phyloP scores from a whole-genome alignment of 1,140 invertebrate species.

The Hyles vespertilio region DNA sequence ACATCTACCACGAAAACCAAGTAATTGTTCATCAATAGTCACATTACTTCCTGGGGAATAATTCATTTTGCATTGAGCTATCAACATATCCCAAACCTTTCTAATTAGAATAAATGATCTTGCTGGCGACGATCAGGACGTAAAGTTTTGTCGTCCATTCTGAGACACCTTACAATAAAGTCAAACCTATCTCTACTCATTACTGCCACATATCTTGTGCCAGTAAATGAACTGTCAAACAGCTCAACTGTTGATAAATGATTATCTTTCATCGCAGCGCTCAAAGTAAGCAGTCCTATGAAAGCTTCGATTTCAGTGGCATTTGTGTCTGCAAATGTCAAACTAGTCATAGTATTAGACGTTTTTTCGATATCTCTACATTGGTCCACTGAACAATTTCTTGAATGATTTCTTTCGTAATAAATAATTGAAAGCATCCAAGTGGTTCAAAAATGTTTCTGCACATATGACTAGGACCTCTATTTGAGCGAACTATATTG shows the following conservation, averaged over 20 bases:
- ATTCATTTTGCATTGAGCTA: constrained; percentile 23
- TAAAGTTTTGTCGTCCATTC: constrained; percentile 31
- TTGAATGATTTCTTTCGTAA: constrained; percentile 7
- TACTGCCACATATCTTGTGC: constrained; percentile 14
- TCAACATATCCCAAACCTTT: constrained; percentile 26
- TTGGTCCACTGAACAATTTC: constrained; percentile 11
- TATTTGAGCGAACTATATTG: not conserved
- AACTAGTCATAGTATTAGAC: constrained; percentile 1
- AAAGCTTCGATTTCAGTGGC: constrained; percentile 5
- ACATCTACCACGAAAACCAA: constrained; percentile 11
- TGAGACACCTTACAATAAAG: constrained; percentile 26
- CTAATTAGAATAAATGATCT: no score
- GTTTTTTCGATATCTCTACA: constrained; percentile 4
- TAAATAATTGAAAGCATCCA: constrained; percentile 3
- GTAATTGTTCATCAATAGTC: constrained; percentile 16
- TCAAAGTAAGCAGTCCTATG: constrained; percentile 11
- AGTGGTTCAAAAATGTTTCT: not conserved
- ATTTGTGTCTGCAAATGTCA: not conserved
- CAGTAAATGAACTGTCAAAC: constrained; percentile 9
- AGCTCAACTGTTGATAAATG: constrained; percentile 11
- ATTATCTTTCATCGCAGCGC: constrained; percentile 23
- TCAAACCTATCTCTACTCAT: constrained; percentile 32
- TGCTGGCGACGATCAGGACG: constrained; percentile 4
- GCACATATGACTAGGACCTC: not conserved
- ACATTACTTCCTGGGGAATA: constrained; percentile 20